Base-by-base conservation (phyloP, 2,797 vertebrate genomes). In the Sparidentex hasta region DNA sequence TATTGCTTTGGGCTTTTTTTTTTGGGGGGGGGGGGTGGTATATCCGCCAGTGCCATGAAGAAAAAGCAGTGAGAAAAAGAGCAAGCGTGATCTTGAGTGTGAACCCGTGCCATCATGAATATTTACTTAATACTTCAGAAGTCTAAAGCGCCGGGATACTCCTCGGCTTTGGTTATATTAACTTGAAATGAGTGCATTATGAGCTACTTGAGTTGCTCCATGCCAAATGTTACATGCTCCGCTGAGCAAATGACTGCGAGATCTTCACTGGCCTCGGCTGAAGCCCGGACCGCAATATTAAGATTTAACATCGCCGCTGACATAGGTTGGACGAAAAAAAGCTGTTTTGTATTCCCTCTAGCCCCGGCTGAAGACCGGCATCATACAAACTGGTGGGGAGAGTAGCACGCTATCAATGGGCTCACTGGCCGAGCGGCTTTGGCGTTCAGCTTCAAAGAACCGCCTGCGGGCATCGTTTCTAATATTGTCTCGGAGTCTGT, bases 401-500 rank as follows among this genome's bases (percentile, higher is more conserved):
- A 91, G 89, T 84, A 90, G 91, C 92, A 90, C 76, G 84, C 93
- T 88, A 95, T 95, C 92, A 92, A 85, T 86, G 89, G 88, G 85
- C 85, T 82, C 87, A 82, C 89, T 90, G 90, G 89, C 85, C 83
- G 86, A 84, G 86, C 77, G 90, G 88, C 92, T 92, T 90, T 91
- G 91, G 89, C 78, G 88, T 94, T 95, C 91, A 89, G 93, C 93
- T 94, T 95, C 94, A 95, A 94, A 95, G 93, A 94, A 92, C 71
- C 50, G 90, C 95, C 94, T 64, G 82, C 83, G 74, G 94, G 94
- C 92, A 87, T 91, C 77, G 80, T 91, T 94, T 94, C 93, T 95
- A 95, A 95, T 95, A 95, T 94, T 93, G 94, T 95, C 93, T 94
- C 93, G 88, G 92, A 94, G 92, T 92, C 92, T 90, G 89, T 93